Base-by-base conservation (phyloP, 2,888 invertebrate species). In the Hipparchia semele region DNA sequence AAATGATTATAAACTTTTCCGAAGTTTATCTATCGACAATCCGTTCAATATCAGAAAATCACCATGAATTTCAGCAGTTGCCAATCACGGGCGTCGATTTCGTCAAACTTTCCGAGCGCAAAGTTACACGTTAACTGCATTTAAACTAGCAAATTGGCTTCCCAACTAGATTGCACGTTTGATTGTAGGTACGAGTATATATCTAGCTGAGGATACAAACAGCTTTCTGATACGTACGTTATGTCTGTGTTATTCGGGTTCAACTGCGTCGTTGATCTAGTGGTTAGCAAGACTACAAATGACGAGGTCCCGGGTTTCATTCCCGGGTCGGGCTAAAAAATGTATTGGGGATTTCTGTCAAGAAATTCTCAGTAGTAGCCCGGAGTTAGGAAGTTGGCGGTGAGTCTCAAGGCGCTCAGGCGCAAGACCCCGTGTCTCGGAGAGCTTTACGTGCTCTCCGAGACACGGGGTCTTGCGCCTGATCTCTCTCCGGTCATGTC, bases 101-200 rank as follows among this genome's bases (percentile, higher is more conserved):
- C 68, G 59, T 68, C 68, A 59, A 68, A 68, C 59, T 68, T 68
- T 68, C 68, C 59, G 59, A 46, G 23, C 51, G 65, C 65, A n/a
- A 65, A 65, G 65, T 65, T 58, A 59, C 68, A 51, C 59, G 59
- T 23, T 59, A 68, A 68, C 59, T 68, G 59, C 68, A 68, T 68
- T 68, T 68, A 68, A 68, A 68, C 68, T 60, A 51, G 59, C 68
- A 68, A 68, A 68, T 68, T 68, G 68, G 68, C 68, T 68, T 68
- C 59, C 68, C 60, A 68, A 68, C 68, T 68, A 51, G 68, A 68
- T 68, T 68, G 68, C 68, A 58, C 45, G 58, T 59, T 68, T 68
- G 58, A 68, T 58, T 60, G 68, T 23, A 23, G 23, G 23, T 58
- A 68, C 59, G 59, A 39, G 33, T 3, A 60, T 51, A n/a, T 23